phyloP scores from a whole-genome alignment of 2,888 invertebrate species.

The Protophormia terraenovae region DNA sequence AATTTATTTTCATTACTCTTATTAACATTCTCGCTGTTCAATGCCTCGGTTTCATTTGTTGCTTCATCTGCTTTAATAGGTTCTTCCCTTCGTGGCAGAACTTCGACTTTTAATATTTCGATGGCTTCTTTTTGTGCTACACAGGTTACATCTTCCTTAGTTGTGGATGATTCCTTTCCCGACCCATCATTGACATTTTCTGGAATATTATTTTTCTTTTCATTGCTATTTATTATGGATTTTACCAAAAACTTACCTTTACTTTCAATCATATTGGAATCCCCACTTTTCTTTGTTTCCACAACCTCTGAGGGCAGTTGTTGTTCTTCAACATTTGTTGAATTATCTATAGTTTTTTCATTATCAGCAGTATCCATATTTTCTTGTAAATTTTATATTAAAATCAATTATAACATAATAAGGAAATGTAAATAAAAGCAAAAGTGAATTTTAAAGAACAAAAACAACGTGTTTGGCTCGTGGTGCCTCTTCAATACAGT shows the following conservation, averaged over 20 bases:
- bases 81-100: background rate
- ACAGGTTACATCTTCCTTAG: background rate
- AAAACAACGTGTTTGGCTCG: slow-evolving; percentile 48
- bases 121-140: background rate
- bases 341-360: background rate
- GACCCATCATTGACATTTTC: too few species aligned
- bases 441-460: slow-evolving; percentile 4
- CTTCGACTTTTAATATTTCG: slow-evolving; percentile 42
- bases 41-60: background rate
- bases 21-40: too few species aligned
- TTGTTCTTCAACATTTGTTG: background rate
- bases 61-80: background rate
- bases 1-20: too few species aligned
- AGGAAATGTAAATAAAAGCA: too few species aligned
- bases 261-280: background rate
- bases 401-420: too few species aligned
- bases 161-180: background rate
- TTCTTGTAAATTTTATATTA: too few species aligned
- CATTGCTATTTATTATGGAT: background rate
- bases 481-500: background rate
- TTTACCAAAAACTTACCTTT: background rate
- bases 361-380: background rate
- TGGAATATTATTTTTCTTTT: background rate
- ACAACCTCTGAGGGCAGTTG: too few species aligned
- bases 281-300: background rate